Evolutionary conservation across 2,888 invertebrate species (phyloP).

Genomic region (Eilema sororculum): DNA sequence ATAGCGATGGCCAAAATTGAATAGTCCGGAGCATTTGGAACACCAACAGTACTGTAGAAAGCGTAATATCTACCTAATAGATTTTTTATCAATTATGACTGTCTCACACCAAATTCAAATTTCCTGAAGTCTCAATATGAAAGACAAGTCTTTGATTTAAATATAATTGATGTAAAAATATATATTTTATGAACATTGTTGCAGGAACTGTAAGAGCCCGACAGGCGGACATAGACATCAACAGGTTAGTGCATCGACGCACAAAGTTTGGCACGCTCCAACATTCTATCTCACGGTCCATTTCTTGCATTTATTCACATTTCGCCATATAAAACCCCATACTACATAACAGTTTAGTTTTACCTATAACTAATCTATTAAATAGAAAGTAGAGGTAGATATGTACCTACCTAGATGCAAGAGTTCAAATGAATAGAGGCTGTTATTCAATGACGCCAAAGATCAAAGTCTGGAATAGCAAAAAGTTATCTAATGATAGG

Average conservation of each 20-base stretch:
- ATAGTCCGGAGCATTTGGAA: too few relatives aligned
- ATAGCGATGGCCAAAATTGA: too few relatives aligned
- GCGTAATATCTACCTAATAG: too few relatives aligned
- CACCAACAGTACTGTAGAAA: too few relatives aligned
- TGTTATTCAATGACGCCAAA: too few relatives aligned
- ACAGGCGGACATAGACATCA: slow-evolving; percentile 71
- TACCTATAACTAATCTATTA: too few relatives aligned
- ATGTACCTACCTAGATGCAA: not conserved
- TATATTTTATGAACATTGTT: slow-evolving; percentile 48
- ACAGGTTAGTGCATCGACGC: slow-evolving; percentile 72
- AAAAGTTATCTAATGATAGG: too few relatives aligned
- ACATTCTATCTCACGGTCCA: slow-evolving; percentile 5
- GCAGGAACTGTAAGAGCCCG: slow-evolving; percentile 69
- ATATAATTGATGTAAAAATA: not conserved
- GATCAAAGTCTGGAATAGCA: too few relatives aligned
- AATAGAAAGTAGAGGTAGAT: too few relatives aligned
- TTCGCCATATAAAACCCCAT: not conserved
- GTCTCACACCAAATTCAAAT: too few relatives aligned
- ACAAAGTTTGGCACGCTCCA: slow-evolving; percentile 55
- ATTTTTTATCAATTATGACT: too few relatives aligned
- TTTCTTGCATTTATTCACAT: not conserved
- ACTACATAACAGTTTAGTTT: not conserved
- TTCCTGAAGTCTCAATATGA: not conserved
- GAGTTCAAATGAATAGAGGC: too few relatives aligned
- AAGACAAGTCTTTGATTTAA: not conserved